These are phyloP conservation scores for Sebastes miniatus DNA, from an alignment of 2,797 vertebrate species.

Conservation along the genomic window DNA sequence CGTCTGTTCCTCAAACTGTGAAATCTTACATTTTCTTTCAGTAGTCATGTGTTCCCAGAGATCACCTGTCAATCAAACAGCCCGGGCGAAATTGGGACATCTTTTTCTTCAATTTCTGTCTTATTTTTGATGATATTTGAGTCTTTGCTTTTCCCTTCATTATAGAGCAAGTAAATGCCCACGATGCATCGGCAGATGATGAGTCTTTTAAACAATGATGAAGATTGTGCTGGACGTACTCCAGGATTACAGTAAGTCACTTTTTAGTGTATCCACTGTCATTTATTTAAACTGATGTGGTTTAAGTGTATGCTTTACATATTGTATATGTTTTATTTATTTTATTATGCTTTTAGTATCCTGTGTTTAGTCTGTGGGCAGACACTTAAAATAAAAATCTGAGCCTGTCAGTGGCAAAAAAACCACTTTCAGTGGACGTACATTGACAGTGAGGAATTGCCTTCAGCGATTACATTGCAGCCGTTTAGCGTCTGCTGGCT, in stretches of 20 bases:
- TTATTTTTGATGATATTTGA: neutral
- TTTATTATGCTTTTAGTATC: neutral
- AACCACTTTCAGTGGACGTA: neutral
- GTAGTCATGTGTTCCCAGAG: too few relatives aligned
- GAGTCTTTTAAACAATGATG: neutral
- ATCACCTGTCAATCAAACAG: neutral
- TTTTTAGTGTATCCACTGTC: neutral
- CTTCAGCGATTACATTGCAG: neutral
- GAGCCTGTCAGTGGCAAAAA: neutral
- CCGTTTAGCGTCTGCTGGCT: neutral
- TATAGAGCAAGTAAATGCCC: neutral
- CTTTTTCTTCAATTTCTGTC: neutral
- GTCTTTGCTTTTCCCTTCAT: neutral
- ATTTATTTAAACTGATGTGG: neutral
- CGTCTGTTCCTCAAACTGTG: neutral
- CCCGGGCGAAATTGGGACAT: neutral
- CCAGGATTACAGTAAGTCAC: neutral
- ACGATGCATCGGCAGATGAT: neutral
- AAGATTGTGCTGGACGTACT: neutral
- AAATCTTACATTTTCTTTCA: neutral
- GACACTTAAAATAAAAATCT: neutral
- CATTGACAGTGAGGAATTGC: neutral
- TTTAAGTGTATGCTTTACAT: neutral
- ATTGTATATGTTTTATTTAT: neutral
- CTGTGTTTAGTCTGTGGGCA: neutral